These are phyloP conservation scores for Azemiops feae DNA, from an alignment of 2,113 vertebrate genomes.

Conservation along the genomic window DNA sequence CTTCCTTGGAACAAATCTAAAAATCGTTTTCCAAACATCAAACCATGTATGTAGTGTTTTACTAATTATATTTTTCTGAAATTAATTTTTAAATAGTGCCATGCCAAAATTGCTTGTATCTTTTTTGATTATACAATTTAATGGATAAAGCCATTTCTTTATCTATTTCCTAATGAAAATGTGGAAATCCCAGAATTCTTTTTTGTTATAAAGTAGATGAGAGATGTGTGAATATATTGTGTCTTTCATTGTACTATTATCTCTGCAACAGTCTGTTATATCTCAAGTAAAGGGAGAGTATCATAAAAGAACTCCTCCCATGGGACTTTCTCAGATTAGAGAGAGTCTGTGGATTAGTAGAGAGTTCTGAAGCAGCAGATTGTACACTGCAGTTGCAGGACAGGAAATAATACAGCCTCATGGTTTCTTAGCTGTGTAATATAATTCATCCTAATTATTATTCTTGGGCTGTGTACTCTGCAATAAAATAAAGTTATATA, in stretches of 20 bases:
- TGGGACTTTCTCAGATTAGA: not conserved
- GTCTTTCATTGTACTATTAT: not conserved
- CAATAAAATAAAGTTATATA: conserved; percentile 42
- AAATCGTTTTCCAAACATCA: conserved; percentile 98
- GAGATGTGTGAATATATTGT: not conserved
- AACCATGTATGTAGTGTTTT: conserved; percentile 84
- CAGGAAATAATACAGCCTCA: conserved; percentile 70
- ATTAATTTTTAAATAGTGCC: not conserved
- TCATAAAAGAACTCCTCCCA: not conserved
- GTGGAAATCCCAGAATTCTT: not conserved
- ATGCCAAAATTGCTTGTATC: not conserved
- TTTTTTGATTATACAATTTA: not conserved
- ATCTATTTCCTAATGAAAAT: not conserved
- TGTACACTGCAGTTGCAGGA: not conserved
- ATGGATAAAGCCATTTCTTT: not conserved
- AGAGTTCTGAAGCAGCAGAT: not conserved
- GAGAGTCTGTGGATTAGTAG: not conserved
- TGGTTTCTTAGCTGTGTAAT: conserved; percentile 73
- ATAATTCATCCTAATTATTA: conserved; percentile 66
- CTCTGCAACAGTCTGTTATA: not conserved
- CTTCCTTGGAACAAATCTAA: conserved; percentile 96
- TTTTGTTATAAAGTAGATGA: not conserved
- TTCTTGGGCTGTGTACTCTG: conserved; percentile 45
- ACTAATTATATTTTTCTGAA: not conserved
- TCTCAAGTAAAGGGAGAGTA: not conserved